Conservation (phyloP, 2,888 invertebrate genomes). For the Napeogenes sylphis region DNA sequence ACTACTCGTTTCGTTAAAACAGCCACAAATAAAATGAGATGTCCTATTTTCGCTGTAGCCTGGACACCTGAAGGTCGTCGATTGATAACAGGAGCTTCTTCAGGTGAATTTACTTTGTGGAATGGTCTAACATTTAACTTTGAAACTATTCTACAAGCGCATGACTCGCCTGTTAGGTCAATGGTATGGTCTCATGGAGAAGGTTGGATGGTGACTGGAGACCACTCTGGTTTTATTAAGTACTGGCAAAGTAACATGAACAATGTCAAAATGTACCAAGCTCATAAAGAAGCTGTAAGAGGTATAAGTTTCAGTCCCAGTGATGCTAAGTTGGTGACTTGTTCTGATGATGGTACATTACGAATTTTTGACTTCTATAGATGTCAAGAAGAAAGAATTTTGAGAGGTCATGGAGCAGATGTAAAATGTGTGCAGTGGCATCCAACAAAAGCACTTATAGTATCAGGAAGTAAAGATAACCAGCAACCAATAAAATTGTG, state of each 20-base stretch:
- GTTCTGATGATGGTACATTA: conserved; percentile 99
- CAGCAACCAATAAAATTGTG: conserved; percentile 99
- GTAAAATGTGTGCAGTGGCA: conserved; percentile 99
- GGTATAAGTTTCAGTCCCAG: conserved; percentile 99
- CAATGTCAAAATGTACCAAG: conserved; percentile 99
- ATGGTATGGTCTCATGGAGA: conserved; percentile 99
- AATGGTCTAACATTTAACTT: conserved; percentile 99
- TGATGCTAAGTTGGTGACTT: conserved; percentile 98
- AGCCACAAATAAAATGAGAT: conserved; percentile 99
- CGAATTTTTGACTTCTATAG: conserved; percentile 99
- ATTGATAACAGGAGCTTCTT: conserved; percentile 98
- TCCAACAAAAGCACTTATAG: conserved; percentile 96
- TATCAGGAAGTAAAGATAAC: conserved; percentile 99
- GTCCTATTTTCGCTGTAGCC: conserved; percentile 98
- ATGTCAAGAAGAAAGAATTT: conserved; percentile 96
- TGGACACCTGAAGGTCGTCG: conserved; percentile 99
- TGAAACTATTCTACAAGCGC: conserved; percentile 99
- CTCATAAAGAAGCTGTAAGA: conserved; percentile 99
- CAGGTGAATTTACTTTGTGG: conserved; percentile 99
- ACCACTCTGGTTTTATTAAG: conserved; percentile 98
- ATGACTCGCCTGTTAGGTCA: conserved; percentile 98
- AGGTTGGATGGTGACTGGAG: conserved; percentile 99
- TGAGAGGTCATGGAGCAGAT: conserved; percentile 97
- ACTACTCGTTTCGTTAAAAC: conserved; percentile 97
- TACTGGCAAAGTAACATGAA: conserved; percentile 99